Conservation (phyloP, 1,140 invertebrate genomes). For the Bombus vancouverensis region DNA sequence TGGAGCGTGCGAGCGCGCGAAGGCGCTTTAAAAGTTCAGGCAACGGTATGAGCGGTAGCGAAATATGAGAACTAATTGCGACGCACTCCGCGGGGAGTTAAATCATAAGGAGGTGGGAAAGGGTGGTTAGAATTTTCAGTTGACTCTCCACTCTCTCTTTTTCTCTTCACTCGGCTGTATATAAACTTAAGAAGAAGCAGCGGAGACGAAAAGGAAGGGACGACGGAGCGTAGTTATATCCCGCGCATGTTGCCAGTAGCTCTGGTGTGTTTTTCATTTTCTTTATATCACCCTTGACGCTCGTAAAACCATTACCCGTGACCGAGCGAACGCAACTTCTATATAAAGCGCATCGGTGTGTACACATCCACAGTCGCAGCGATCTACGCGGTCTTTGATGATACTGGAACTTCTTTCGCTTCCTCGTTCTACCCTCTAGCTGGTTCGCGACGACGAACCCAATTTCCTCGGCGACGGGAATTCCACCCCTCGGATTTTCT, state of each 20-base stretch:
- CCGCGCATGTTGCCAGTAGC: conserved; percentile 77
- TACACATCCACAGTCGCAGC: conserved; percentile 28
- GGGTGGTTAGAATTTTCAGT: conserved; percentile 46
- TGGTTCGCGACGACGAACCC: conserved; percentile 65
- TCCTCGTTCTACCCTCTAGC: conserved; percentile 40
- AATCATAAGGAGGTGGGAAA: conserved; percentile 27
- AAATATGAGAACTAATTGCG: conserved; percentile 77
- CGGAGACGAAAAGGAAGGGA: conserved; percentile 67
- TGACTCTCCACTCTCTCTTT: not conserved
- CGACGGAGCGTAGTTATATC: conserved; percentile 77
- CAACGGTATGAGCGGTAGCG: conserved; percentile 22
- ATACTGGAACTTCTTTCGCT: conserved; percentile 77
- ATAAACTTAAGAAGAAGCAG: conserved; percentile 78
- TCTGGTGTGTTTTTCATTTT: conserved; percentile 90
- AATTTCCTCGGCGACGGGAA: conserved; percentile 70
- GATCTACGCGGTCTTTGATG: conserved; percentile 73
- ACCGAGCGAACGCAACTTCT: conserved; percentile 85
- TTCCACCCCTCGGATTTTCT: conserved; percentile 56
- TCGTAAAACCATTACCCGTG: conserved; percentile 92
- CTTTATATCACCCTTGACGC: conserved; percentile 91
- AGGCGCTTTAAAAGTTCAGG: conserved; percentile 36
- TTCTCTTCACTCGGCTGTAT: conserved; percentile 18
- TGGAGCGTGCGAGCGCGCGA: not conserved
- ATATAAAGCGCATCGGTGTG: conserved; percentile 73
- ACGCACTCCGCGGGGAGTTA: conserved; percentile 78